These are phyloP conservation scores for Riparia riparia DNA, from an alignment of 2,113 vertebrate species.

Conservation along the genomic window DNA sequence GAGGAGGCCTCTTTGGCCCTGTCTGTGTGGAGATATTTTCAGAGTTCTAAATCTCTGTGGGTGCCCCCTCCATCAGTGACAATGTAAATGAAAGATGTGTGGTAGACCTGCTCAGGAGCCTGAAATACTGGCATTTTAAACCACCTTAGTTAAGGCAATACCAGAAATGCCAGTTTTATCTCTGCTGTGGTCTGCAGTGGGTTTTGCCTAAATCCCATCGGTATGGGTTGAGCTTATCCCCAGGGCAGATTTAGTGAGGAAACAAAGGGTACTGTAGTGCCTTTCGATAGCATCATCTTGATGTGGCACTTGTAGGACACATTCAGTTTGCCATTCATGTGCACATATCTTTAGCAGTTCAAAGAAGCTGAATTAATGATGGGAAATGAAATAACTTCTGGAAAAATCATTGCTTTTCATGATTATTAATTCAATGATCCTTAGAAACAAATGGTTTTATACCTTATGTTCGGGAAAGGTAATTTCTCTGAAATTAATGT, in stretches of 20 bases:
- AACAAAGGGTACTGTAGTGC: background rate
- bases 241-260: background rate
- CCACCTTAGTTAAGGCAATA: background rate
- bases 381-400: background rate
- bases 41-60: background rate
- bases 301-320: background rate
- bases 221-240: background rate
- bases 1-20: background rate
- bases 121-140: background rate
- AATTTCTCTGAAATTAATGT: background rate
- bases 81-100: background rate
- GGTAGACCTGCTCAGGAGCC: background rate
- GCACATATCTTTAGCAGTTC: background rate
- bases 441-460: background rate
- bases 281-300: background rate
- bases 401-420: background rate
- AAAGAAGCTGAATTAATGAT: background rate
- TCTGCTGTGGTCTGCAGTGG: background rate
- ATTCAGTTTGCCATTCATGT: background rate
- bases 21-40: slow-evolving; percentile 10
- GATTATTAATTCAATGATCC: slow-evolving; percentile 5
- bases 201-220: background rate
- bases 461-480: background rate
- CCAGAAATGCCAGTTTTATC: background rate
- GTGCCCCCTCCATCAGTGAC: background rate